These are phyloP conservation scores for Dichetophora obliterata DNA, from an alignment of 2,888 invertebrate genomes.

Conservation along the genomic window DNA sequence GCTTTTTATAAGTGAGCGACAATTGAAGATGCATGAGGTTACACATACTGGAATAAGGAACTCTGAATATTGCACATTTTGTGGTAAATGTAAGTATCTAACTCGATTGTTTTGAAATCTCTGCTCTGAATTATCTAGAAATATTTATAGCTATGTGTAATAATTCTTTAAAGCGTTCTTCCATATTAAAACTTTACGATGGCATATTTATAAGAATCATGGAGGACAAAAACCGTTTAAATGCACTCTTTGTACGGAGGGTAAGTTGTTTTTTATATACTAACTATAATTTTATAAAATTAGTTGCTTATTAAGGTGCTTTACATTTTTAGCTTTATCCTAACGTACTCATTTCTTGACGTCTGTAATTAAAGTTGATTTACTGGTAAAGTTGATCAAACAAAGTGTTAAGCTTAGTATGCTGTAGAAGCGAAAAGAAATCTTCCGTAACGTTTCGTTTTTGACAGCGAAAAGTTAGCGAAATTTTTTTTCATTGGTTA, in stretches of 20 bases:
- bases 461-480: too few species aligned
- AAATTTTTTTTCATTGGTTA: too few species aligned
- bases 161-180: conserved; percentile 46
- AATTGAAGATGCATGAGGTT: conserved; percentile 61
- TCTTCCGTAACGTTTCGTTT: too few species aligned
- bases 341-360: too few species aligned
- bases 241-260: conserved; percentile 50
- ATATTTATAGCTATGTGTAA: neutral
- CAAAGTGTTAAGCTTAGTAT: too few species aligned
- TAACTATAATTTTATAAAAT: too few species aligned
- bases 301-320: too few species aligned
- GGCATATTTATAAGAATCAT: conserved; percentile 53
- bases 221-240: conserved; percentile 52
- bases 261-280: conserved; percentile 37
- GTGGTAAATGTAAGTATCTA: conserved; percentile 60
- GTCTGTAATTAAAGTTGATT: too few species aligned
- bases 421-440: too few species aligned
- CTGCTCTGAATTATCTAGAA: neutral
- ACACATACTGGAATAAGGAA: conserved; percentile 59
- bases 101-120: neutral
- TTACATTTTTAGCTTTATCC: too few species aligned
- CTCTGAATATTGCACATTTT: conserved; percentile 60
- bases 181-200: conserved; percentile 51
- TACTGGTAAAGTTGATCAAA: too few species aligned
- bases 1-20: conserved; percentile 62